Base-by-base conservation (phyloP, 2,888 invertebrate genomes). In the Agonopterix alstromeriana region DNA sequence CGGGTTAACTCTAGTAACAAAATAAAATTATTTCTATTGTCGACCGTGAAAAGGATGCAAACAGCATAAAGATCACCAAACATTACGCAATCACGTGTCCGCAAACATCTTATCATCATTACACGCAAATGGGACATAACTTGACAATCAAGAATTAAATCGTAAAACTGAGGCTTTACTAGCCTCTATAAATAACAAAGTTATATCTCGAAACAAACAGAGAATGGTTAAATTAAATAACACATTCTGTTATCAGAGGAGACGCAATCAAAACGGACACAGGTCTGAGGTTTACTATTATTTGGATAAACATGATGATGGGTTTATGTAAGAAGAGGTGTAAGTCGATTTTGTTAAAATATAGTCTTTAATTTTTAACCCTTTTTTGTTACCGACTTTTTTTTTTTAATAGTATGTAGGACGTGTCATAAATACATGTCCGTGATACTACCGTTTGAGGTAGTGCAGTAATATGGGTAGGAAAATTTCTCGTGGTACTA, bases 261-360 rank as follows among this genome's bases (percentile, higher is more conserved):
- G 71, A 65, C 67, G 74, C 67, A 77, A 79, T 77, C 72, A 73
- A 73, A 74, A 83, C 77, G 85, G 86, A 85, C 85, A 85, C 55
- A 71, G 76, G 72, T 70, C 61, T 66, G 63, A 57, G 54, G 58
- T 57, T 57, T 63, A 62, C 58, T 56, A 58, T 61, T 27, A 56
- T 61, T 59, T 59, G 57, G 50, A 47, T 50, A 47, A 53, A 56
- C 51, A 53, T 50, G 56, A 49, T 48, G 49, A 49, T 41, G 46
- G 27, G 27, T 27, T 5, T 27, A 27, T 27, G 46, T 40, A 8
- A 14, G 5, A 38, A 36, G 8, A 35, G 38, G 38, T 38, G 38
- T 38, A 38, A 38, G 38, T 38, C 38, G 3, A 38, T 27, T 27
- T 27, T 27, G 3, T 3, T 42, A 35, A 35, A 42, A 36, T 36